phyloP scores from a whole-genome alignment of 2,113 vertebrate genomes.

The Anas platyrhynchos region DNA sequence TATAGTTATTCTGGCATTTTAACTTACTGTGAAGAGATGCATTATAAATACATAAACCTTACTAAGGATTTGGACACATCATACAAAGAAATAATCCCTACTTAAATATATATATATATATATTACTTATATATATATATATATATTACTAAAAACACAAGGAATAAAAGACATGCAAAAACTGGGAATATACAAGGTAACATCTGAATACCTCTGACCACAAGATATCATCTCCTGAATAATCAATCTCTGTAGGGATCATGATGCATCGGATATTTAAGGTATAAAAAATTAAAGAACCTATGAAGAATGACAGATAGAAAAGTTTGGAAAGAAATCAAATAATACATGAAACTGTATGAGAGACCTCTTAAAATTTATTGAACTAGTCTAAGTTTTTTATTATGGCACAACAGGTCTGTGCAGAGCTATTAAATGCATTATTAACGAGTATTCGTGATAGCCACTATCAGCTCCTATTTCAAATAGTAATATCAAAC shows the following conservation, averaged over 20 bases:
- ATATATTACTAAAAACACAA: neutral
- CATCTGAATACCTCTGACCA: neutral
- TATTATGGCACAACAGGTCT: neutral
- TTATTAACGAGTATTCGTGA: neutral
- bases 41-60: neutral
- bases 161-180: neutral
- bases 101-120: neutral
- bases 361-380: neutral
- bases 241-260: neutral
- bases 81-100: neutral
- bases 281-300: neutral
- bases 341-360: neutral
- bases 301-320: neutral
- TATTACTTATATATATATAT: neutral
- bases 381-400: accelerated
- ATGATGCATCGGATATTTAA: neutral
- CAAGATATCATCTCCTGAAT: neutral
- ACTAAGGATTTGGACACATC: neutral
- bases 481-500: neutral
- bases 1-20: neutral
- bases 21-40: neutral
- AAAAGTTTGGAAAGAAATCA: neutral
- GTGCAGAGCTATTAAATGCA: neutral
- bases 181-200: neutral
- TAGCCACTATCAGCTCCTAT: neutral